Percentiles rank a stretch among this genome's conserved stretches.
These are phyloP conservation scores for Microcebus tavaratra DNA, from an alignment of 2,113 vertebrate genomes.

Conservation along the genomic window DNA sequence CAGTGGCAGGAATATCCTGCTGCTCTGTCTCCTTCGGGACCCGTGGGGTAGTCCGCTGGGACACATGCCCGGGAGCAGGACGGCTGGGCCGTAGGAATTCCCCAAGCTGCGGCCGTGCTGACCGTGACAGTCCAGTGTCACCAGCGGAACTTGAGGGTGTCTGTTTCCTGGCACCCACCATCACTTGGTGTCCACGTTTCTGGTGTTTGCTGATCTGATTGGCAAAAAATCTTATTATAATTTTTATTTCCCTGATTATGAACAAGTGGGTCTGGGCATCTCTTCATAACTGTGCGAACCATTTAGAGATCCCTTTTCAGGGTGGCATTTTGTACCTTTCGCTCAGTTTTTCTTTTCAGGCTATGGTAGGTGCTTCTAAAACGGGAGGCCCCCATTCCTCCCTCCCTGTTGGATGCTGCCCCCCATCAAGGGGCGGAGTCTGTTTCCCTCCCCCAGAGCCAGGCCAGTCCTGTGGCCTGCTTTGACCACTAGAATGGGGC, in stretches of 20 bases:
- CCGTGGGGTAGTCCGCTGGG: neutral
- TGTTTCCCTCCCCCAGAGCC: neutral
- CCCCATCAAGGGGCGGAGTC: no score
- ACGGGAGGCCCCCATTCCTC: no score
- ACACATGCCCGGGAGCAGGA: neutral
- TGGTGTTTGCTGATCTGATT: neutral
- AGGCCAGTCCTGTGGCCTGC: no score
- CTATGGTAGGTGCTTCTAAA: neutral
- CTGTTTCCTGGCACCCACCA: neutral
- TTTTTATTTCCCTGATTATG: neutral
- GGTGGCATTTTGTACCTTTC: neutral
- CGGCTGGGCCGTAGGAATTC: neutral
- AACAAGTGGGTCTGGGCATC: neutral
- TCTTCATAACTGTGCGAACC: neutral
- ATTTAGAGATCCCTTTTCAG: neutral
- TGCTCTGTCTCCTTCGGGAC: neutral
- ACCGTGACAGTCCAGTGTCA: fast-evolving
- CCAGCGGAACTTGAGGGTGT: fast-evolving
- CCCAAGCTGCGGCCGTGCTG: neutral
- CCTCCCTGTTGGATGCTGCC: neutral
- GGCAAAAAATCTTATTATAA: neutral
- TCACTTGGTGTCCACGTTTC: fast-evolving
- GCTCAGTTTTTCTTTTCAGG: neutral
- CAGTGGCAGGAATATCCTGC: neutral
- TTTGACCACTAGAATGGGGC: neutral